Percentiles rank a stretch among this genome's conserved stretches.
Conservation (phyloP, 2,888 invertebrate species). For the Drosophila cognata region DNA sequence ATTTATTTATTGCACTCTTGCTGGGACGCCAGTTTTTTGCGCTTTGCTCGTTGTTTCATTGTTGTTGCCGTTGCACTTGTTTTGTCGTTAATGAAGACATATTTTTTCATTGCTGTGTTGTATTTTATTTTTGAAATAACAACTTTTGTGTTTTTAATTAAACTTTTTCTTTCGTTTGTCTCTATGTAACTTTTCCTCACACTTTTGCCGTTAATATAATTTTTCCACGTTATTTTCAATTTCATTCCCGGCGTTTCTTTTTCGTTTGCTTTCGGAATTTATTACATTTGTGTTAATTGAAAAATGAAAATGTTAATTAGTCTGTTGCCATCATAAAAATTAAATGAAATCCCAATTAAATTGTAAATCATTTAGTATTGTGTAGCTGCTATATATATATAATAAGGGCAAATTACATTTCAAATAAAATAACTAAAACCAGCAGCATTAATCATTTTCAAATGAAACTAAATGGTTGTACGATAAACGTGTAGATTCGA, state of each 20-base stretch:
- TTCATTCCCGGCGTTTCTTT: constrained; percentile 27
- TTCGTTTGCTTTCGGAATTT: constrained; percentile 62
- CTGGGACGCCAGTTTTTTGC: constrained; percentile 24
- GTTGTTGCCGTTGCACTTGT: constrained; percentile 47
- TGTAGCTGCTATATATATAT: constrained; percentile 13
- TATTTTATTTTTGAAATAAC: constrained; percentile 67
- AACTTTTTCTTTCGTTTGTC: constrained; percentile 68
- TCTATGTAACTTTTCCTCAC: constrained; percentile 42
- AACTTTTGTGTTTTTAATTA: constrained; percentile 80
- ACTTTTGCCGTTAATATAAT: constrained; percentile 67
- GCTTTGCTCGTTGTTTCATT: constrained; percentile 49
- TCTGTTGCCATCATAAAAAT: constrained; percentile 70
- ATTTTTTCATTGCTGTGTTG: constrained; percentile 69
- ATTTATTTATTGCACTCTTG: constrained; percentile 64
- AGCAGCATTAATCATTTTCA: constrained; percentile 4
- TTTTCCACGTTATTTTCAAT: constrained; percentile 47
- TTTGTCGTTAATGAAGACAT: constrained; percentile 78
- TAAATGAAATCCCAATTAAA: constrained; percentile 78
- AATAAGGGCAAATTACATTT: background rate
- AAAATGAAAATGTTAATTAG: constrained; percentile 82
- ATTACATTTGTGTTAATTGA: constrained; percentile 82
- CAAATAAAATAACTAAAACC: constrained; percentile 7
- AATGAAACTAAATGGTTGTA: constrained; percentile 2
- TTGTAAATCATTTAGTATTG: constrained; percentile 46
- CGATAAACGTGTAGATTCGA: background rate